Evolutionary conservation across 2,113 vertebrate species (phyloP), one percentile per base, ranked within the genome.

Genomic region (Tamias sibiricus): DNA sequence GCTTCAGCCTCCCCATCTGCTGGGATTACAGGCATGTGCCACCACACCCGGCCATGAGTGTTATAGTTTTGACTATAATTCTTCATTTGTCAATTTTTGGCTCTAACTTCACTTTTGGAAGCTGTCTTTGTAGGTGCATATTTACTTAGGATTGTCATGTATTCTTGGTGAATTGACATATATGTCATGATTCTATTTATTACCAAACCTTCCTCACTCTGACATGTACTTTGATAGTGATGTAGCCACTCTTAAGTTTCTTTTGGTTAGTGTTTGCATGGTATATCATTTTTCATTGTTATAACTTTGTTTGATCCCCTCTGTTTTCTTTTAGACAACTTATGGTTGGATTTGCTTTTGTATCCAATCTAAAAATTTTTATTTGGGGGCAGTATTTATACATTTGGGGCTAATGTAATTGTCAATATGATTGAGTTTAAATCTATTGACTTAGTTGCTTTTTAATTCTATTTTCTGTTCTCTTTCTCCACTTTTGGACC

Each of bases 321-420:
- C 16, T 94, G 89, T 79, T 30, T 75, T 79, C 35, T 79, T 88
- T 44, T 85, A 85, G 28, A 72, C 10, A 85, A n/a, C 24, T 74
- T 32, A 75, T 85, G 28, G 28, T 54, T 83, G 30, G 24, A 44
- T 77, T 92, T 87, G 26, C n/a, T 74, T 90, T 79, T 80, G 35
- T 68, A 74, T 79, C 57, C 13, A 83, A 20, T 74, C 35, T 90
- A 69, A 92, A 82, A 68, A 75, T 86, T 35, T 96, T 76, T 92
- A 35, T 24, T 49, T 83, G 26, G 16, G 28, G 42, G 22, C 13
- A n/a, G n/a, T 75, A 14, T 76, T 85, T 81, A 47, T 16, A 62
- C 0, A 1, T 26, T 57, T 89, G 42, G 0, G 57, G 76, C 85
- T 76, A 91, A 71, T 30, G 26, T 89, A 37, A n/a, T 66, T 75